Percentiles rank a stretch among this genome's conserved stretches.
phyloP scores from a whole-genome alignment of 2,113 vertebrate species.

The Chloropsis cyanopogon region DNA sequence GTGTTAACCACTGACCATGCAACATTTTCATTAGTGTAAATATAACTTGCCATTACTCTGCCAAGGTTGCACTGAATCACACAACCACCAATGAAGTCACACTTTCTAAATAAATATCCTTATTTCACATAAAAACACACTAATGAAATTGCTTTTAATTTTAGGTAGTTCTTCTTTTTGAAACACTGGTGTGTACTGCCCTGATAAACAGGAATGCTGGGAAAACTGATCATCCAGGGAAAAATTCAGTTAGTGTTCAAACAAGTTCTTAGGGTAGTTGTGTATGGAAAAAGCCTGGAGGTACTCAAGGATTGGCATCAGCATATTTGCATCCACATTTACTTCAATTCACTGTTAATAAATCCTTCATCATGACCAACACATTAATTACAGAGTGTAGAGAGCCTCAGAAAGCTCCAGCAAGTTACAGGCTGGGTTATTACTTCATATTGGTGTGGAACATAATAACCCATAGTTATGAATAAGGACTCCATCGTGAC shows the following conservation, averaged over 20 bases:
- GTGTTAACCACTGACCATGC: constrained; percentile 36
- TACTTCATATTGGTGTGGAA: neutral
- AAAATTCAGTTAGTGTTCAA: constrained; percentile 13
- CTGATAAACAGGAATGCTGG: neutral
- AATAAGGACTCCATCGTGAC: neutral
- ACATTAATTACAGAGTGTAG: constrained; percentile 1
- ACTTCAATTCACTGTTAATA: constrained; percentile 8
- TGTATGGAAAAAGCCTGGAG: neutral
- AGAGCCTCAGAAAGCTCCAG: constrained; percentile 14
- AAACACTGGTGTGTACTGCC: neutral
- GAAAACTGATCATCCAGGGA: neutral
- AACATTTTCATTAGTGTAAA: constrained; percentile 40
- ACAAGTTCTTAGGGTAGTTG: constrained; percentile 13
- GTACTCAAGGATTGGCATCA: constrained; percentile 5
- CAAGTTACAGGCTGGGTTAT: neutral
- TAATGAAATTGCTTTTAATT: constrained; percentile 31
- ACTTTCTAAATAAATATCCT: constrained; percentile 58
- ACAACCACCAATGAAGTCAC: constrained; percentile 47
- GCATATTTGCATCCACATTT: constrained; percentile 10
- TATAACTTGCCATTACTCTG: constrained; percentile 22
- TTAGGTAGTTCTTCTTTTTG: neutral
- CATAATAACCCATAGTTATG: neutral
- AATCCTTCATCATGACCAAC: constrained; percentile 1
- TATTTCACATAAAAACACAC: constrained; percentile 17
- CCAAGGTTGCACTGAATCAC: constrained; percentile 49